Conservation (phyloP, 2,888 invertebrate species). For the Limnephilus rhombicus region DNA sequence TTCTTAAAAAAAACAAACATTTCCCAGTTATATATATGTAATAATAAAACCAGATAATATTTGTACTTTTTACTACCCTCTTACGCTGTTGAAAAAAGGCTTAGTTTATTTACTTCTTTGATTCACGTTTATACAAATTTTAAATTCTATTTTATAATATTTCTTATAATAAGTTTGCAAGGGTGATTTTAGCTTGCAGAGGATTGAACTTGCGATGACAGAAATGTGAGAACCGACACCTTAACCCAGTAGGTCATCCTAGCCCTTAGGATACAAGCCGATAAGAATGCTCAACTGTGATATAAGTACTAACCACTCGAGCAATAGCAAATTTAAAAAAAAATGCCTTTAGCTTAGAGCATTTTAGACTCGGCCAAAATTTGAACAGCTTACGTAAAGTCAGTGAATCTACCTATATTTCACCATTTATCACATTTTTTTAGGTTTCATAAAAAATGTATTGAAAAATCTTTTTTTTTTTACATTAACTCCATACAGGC, state of each 20-base stretch:
- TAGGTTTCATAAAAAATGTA: too few species aligned
- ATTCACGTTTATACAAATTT: not conserved
- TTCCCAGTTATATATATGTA: not conserved
- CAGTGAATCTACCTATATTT: too few species aligned
- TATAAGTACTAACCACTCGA: too few species aligned
- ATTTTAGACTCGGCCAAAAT: too few species aligned
- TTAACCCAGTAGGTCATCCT: not conserved
- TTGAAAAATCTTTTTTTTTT: too few species aligned
- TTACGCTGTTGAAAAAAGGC: not conserved
- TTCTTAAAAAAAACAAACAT: not conserved
- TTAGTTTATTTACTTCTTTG: not conserved
- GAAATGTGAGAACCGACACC: not conserved
- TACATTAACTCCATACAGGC: too few species aligned
- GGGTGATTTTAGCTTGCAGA: not conserved
- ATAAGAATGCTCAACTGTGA: too few species aligned
- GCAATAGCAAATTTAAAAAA: too few species aligned
- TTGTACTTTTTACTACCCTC: not conserved
- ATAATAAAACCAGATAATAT: not conserved
- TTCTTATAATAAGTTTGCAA: not conserved
- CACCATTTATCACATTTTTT: too few species aligned
- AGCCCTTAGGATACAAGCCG: not conserved
- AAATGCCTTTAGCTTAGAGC: too few species aligned
- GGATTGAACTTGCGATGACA: not conserved
- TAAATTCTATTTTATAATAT: not conserved
- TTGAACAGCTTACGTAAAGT: too few species aligned